Evolutionary conservation across 2,113 vertebrate species (phyloP).

Genomic region (Pionites leucogaster): DNA sequence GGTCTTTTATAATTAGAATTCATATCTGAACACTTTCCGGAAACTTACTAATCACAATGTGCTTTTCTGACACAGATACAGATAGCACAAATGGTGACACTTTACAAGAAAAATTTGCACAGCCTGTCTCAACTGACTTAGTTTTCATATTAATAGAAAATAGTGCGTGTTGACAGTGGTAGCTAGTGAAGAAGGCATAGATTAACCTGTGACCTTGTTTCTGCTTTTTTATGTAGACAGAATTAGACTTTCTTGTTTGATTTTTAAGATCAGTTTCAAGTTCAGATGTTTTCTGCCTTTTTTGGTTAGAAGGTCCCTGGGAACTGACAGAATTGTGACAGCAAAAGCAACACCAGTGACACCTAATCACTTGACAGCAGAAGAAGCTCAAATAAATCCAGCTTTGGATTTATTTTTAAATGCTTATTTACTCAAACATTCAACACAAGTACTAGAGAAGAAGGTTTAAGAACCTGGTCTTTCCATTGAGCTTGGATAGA

Average conservation of each 20-base stretch:
- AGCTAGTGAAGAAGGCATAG: neutral
- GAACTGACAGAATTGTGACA: slow-evolving; percentile 9
- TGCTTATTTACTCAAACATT: neutral
- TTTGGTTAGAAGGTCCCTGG: neutral
- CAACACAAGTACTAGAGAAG: neutral
- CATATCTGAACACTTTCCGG: neutral
- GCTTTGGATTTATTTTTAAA: neutral
- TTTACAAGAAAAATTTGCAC: neutral
- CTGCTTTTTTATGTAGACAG: neutral
- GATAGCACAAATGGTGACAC: neutral
- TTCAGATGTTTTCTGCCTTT: neutral
- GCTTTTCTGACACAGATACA: slow-evolving; percentile 6
- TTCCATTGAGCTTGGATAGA: neutral
- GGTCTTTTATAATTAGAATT: neutral
- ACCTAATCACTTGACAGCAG: neutral
- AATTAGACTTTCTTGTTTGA: neutral
- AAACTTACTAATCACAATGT: neutral
- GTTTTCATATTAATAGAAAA: neutral
- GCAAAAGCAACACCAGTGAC: neutral
- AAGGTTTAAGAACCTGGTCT: neutral
- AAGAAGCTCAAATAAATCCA: neutral
- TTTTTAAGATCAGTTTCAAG: neutral
- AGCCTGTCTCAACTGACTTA: neutral
- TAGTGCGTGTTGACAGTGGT: neutral
- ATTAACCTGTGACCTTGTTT: slow-evolving; percentile 23